phyloP scores from a whole-genome alignment of 2,888 invertebrate species.

The Nomada lathburiana region DNA sequence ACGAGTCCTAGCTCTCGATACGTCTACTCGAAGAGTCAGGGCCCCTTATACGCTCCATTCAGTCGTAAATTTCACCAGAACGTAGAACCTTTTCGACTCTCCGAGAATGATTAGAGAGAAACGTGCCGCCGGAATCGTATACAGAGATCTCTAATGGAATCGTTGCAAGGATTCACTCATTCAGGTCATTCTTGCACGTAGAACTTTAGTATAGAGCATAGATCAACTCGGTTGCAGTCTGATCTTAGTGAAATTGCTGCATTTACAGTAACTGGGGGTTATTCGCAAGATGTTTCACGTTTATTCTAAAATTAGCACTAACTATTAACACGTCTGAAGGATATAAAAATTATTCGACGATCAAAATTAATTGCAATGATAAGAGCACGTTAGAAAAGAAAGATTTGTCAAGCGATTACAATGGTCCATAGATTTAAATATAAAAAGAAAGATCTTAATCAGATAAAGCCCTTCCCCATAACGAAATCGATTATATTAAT shows the following conservation, averaged over 20 bases:
- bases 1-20: neutral
- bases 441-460: no score
- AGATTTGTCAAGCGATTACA: no score
- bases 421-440: no score
- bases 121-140: neutral
- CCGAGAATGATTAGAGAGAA: constrained; percentile 3
- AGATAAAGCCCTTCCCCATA: no score
- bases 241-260: constrained; percentile 15
- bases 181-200: constrained; percentile 7
- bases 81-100: neutral
- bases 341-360: no score
- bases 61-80: neutral
- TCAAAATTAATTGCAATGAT: no score
- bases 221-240: neutral
- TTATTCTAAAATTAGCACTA: no score
- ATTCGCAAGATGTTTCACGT: neutral
- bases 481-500: no score
- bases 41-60: neutral
- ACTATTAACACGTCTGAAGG: no score
- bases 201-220: neutral
- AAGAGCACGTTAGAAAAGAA: no score
- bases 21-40: neutral
- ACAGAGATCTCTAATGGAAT: constrained; percentile 11
- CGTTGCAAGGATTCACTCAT: constrained; percentile 6
- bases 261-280: neutral